phyloP scores from a whole-genome alignment of 53 echinoderm and acorn worm species.

The Echinarachnius parma region DNA sequence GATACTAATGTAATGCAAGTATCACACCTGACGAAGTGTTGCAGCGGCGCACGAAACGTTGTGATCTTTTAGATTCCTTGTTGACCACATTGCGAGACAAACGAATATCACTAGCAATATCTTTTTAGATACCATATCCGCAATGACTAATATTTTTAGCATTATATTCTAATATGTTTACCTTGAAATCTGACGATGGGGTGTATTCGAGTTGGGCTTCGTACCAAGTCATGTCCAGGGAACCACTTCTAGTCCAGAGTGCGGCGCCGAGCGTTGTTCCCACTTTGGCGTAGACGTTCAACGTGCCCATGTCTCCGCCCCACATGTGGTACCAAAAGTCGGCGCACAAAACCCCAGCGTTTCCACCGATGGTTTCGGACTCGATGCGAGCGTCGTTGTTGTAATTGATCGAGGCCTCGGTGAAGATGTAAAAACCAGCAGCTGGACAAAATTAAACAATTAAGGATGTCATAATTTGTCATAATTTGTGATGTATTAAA shows the following conservation, averaged over 20 bases:
- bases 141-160: too few relatives aligned
- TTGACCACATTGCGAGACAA: too few relatives aligned
- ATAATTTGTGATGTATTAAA: too few relatives aligned
- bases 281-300: conserved; percentile 3
- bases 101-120: too few relatives aligned
- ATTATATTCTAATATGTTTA: too few relatives aligned
- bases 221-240: background rate
- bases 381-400: background rate
- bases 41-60: too few relatives aligned
- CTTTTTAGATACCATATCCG: too few relatives aligned
- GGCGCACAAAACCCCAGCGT: background rate
- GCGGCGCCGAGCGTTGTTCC: background rate
- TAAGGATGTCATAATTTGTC: too few relatives aligned
- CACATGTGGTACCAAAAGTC: conserved; percentile 26
- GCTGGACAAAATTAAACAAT: too few relatives aligned
- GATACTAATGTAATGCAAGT: too few relatives aligned
- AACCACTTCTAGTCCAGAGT: conserved; percentile 5
- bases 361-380: background rate
- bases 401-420: background rate
- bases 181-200: background rate
- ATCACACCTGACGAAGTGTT: too few relatives aligned
- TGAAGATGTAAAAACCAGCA: conserved; percentile 7
- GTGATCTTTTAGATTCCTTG: too few relatives aligned
- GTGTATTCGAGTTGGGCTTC: background rate
- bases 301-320: conserved; percentile 2